phyloP scores from a whole-genome alignment of 2,113 vertebrate species.

The Puma concolor region DNA sequence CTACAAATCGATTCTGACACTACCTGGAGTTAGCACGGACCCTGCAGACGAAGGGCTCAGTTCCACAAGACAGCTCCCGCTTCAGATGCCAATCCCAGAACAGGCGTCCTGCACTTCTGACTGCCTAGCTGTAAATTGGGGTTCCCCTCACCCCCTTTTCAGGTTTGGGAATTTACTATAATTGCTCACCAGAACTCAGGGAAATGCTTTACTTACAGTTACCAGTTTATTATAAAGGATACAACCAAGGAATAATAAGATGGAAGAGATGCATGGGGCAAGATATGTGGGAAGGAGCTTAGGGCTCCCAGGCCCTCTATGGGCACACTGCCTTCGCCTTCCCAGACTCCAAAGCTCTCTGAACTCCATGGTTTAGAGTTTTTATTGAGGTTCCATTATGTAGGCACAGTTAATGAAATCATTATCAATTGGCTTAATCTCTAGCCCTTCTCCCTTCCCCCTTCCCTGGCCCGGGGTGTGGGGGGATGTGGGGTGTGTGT shows the following conservation, averaged over 20 bases:
- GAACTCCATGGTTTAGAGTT: background rate
- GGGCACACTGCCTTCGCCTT: background rate
- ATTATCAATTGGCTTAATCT: background rate
- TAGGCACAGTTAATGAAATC: background rate
- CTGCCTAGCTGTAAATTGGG: background rate
- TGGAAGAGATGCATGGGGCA: background rate
- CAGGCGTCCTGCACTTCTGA: background rate
- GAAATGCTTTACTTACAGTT: background rate
- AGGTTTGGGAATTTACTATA: background rate
- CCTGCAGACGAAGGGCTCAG: background rate
- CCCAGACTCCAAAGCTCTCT: background rate
- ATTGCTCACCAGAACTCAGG: background rate
- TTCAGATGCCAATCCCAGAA: background rate
- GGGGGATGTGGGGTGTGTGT: no score
- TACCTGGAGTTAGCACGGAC: background rate
- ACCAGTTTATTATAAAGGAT: background rate
- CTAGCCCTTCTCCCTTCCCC: no score
- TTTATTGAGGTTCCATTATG: background rate
- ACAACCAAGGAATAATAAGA: background rate
- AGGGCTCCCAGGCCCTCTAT: background rate
- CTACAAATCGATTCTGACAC: background rate
- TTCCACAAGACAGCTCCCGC: background rate
- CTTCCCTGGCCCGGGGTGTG: background rate
- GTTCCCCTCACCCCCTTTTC: background rate
- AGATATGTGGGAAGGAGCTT: background rate